phyloP scores from a whole-genome alignment of 2,797 vertebrate genomes.

The Sebastes diploproa region DNA sequence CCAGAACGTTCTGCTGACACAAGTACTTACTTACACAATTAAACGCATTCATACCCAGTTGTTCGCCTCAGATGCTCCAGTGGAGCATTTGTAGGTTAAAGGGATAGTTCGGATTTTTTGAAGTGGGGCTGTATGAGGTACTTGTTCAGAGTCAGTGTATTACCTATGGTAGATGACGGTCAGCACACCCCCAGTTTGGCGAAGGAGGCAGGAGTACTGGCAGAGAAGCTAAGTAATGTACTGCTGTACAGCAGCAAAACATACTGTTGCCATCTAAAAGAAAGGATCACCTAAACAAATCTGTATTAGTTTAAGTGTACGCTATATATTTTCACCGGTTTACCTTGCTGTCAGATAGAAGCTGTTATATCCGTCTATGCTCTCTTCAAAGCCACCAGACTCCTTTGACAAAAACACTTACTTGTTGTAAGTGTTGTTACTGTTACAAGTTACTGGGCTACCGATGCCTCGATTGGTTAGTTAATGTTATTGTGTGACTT shows the following conservation, averaged over 20 bases:
- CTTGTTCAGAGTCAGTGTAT: not conserved
- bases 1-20: not conserved
- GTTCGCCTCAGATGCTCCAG: not conserved
- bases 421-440: too few relatives aligned
- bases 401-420: not conserved
- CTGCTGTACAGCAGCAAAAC: not conserved
- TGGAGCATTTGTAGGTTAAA: not conserved
- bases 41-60: not conserved
- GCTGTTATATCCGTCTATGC: too few relatives aligned
- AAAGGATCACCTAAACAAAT: not conserved
- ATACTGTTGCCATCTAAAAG: not conserved
- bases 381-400: not conserved
- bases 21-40: not conserved
- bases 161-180: not conserved
- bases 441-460: too few relatives aligned
- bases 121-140: not conserved
- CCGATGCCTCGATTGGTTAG: too few relatives aligned
- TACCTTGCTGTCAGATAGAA: not conserved
- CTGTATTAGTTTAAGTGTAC: not conserved
- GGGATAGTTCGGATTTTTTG: not conserved
- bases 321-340: not conserved
- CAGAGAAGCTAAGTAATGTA: not conserved
- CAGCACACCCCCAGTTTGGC: not conserved
- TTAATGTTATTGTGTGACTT: too few relatives aligned
- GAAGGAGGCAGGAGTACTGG: not conserved